Base-by-base conservation (phyloP, 2,888 invertebrate species). In the Zonitis immaculata region DNA sequence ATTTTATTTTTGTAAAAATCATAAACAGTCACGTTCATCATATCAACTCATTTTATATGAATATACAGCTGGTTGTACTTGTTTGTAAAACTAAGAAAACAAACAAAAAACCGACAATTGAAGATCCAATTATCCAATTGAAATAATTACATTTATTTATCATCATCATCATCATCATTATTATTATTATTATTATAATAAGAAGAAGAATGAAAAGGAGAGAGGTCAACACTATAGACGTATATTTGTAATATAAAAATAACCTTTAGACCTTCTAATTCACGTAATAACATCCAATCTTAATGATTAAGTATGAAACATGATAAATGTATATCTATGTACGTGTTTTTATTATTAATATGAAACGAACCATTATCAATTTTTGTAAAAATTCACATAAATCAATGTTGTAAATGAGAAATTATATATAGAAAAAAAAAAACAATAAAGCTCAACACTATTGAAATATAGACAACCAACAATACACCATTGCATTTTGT, bases 81-180 rank as follows among this genome's bases (percentile, higher is more conserved):
- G 32, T 47, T 49, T 49, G 9, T 42, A 43, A 46, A 51, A 43
- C 47, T 55, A n/a, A n/a, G n/a, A n/a, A n/a, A n/a, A n/a, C n/a
- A n/a, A n/a, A n/a, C n/a, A n/a, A n/a, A n/a, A n/a, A n/a, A n/a
- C 46, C 49, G 54, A 60, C 60, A 62, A 62, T 60, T 62, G 64
- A 59, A 49, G 47, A 42, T 58, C 59, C 63, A 66, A 68, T 68
- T 68, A 68, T 68, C 63, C 66, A 68, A 66, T 68, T 66, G 59
- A 62, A 48, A 59, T n/a, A n/a, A n/a, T n/a, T n/a, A n/a, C n/a
- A n/a, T n/a, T n/a, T n/a, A n/a, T n/a, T n/a, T n/a, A n/a, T n/a
- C n/a, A n/a, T n/a, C n/a, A n/a, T n/a, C n/a, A n/a, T n/a, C n/a
- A n/a, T n/a, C n/a, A n/a, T n/a, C n/a, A n/a, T 61, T 63, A 66